These are phyloP conservation scores for Okamejei kenojei DNA, from an alignment of 2,797 vertebrate species.

Conservation along the genomic window DNA sequence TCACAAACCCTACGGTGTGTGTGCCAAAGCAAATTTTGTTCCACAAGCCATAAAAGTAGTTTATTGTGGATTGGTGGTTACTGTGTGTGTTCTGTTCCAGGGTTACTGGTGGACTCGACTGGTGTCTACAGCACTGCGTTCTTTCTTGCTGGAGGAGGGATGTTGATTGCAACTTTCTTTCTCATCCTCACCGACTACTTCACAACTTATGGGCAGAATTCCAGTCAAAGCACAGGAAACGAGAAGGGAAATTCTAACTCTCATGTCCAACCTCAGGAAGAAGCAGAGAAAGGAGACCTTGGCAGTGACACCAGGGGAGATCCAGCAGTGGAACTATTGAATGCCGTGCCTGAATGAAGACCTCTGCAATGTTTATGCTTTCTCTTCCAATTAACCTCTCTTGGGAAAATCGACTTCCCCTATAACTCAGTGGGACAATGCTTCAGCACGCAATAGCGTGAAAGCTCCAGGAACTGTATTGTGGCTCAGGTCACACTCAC, in stretches of 20 bases:
- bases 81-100: not conserved
- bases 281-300: no score
- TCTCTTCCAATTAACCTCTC: not conserved
- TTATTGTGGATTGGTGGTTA: not conserved
- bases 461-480: not conserved
- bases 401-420: not conserved
- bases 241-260: not conserved
- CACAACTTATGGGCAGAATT: not conserved
- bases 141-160: slow-evolving; percentile 31
- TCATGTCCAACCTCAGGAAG: not conserved
- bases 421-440: not conserved
- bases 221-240: not conserved
- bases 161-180: slow-evolving; percentile 9
- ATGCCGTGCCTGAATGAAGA: not conserved
- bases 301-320: not conserved
- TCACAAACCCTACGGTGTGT: not conserved
- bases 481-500: not conserved
- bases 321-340: not conserved
- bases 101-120: slow-evolving; percentile 29
- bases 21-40: not conserved
- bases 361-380: not conserved
- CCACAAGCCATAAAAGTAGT: not conserved
- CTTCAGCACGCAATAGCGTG: not conserved
- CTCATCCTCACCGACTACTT: slow-evolving; percentile 22
- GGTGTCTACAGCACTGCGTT: slow-evolving; percentile 19